Percentiles rank a stretch among this genome's conserved stretches.
phyloP scores from a whole-genome alignment of 2,797 vertebrate species.

The Holocentrus rufus region DNA sequence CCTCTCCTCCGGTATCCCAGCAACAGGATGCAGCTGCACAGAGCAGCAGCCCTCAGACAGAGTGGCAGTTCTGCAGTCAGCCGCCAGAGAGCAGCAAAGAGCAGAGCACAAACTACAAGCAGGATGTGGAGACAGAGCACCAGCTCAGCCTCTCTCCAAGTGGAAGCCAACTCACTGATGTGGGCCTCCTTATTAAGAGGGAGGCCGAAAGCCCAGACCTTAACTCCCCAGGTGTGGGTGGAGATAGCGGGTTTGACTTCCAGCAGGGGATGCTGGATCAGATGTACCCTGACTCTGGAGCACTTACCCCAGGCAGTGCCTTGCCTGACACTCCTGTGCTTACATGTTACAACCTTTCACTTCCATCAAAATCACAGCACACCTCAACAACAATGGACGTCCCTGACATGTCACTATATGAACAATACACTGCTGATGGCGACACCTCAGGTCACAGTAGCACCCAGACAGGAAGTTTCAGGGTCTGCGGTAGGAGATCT shows the following conservation, averaged over 20 bases:
- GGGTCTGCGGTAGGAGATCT: no score
- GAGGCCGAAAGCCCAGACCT: slow-evolving; percentile 29
- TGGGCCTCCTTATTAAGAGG: slow-evolving; percentile 14
- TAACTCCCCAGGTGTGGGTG: not conserved
- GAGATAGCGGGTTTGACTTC: slow-evolving; percentile 17
- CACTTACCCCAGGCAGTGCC: not conserved
- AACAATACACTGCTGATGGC: no score
- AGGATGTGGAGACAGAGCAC: no score
- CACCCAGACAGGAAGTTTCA: no score
- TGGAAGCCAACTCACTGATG: not conserved
- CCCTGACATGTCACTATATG: no score
- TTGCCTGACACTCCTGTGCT: not conserved
- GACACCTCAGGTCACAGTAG: no score
- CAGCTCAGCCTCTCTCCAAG: no score
- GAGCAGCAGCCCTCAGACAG: not conserved
- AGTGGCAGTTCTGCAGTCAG: slow-evolving; percentile 6
- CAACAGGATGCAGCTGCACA: slow-evolving; percentile 17
- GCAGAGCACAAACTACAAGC: not conserved
- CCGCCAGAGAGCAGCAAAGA: slow-evolving; percentile 15
- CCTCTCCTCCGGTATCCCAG: not conserved
- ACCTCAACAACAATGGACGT: no score
- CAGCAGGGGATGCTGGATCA: slow-evolving; percentile 12
- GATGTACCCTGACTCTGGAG: slow-evolving; percentile 7
- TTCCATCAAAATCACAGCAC: no score
- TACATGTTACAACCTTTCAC: no score